Base-by-base conservation (phyloP, 2,113 vertebrate genomes). In the Hylia prasina region DNA sequence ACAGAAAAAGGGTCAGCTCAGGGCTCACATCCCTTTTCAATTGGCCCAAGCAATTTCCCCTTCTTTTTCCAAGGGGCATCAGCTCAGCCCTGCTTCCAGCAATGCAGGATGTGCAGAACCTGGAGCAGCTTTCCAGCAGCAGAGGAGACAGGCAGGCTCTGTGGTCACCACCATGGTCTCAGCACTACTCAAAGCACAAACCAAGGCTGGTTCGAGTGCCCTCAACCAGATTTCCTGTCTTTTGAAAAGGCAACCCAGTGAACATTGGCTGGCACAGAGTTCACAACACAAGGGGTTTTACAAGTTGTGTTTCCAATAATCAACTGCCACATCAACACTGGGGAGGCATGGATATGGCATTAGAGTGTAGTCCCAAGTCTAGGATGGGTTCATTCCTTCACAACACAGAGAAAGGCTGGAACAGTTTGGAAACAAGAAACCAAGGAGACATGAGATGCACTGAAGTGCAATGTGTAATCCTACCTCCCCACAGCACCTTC, bases 381-480 rank as follows among this genome's bases (percentile, higher is more conserved):
- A 50, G 51, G 54, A 60, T 5, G 20, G 90, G 66, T 60, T 82
- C 9, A 37, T 40, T 58, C 30, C 25, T 61, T 68, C 65, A 23
- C 5, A 39, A 11, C 3, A 64, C 7, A 14, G 47, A 16, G 57
- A 72, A 76, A 31, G 45, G 44, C 54, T 8, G 5, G 54, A 64
- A 33, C 20, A 58, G 35, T 25, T 60, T 57, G 51, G 30, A 56
- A 66, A 56, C 13, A 57, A 83, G n/a, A 66, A 75, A 61, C 10
- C 39, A 68, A 15, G 0, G 0, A 45, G 64, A 24, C 18, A 51
- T 0, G 2, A 93, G 33, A 73, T 18, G 22, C 31, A 22, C 51
- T 9, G 2, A 83, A 40, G 35, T 16, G 31, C 11, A 8, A 8
- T 4, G 5, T 60, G 51, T 51, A 30, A 70, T 45, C 15, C 68